phyloP scores from a whole-genome alignment of 2,797 vertebrate species.

The Pogonophryne albipinna region DNA sequence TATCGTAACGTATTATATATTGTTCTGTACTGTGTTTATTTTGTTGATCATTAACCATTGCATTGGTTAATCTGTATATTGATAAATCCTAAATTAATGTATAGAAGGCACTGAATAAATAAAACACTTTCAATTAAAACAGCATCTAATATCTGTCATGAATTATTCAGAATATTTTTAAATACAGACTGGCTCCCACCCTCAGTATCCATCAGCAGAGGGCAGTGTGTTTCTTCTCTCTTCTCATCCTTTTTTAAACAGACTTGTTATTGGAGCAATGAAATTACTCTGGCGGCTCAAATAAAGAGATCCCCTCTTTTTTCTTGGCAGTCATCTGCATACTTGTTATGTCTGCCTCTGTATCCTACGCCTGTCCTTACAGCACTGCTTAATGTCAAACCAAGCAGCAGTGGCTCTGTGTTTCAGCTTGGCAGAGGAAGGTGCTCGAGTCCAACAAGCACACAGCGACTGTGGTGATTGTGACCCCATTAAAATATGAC shows the following conservation, averaged over 20 bases:
- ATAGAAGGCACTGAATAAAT: neutral
- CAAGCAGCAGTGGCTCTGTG: conserved; percentile 36
- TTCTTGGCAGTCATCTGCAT: conserved; percentile 63
- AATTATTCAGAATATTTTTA: neutral
- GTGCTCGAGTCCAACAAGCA: conserved; percentile 38
- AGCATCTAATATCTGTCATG: neutral
- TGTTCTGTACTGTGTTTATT: neutral
- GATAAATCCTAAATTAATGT: neutral
- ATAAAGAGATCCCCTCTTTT: conserved; percentile 68
- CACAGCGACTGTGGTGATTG: conserved; percentile 43
- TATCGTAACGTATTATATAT: neutral
- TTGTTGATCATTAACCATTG: neutral
- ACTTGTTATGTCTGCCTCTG: conserved; percentile 57
- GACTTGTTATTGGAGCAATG: conserved; percentile 53
- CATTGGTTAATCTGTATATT: neutral
- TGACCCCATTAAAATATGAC: conserved; percentile 67
- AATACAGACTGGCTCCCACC: neutral
- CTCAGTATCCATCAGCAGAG: conserved; percentile 67
- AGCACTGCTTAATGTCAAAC: conserved; percentile 36
- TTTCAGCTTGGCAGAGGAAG: conserved; percentile 42
- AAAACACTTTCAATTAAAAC: neutral
- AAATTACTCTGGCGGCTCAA: conserved; percentile 70
- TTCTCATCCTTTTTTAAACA: conserved; percentile 18
- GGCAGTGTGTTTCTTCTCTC: conserved; percentile 65
- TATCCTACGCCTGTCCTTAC: conserved; percentile 55